A percentile compares a stretch with the other conserved stretches of the same genome.
These are phyloP conservation scores for Bradypodion pumilum DNA, from an alignment of 2,797 vertebrate genomes.

Conservation along the genomic window DNA sequence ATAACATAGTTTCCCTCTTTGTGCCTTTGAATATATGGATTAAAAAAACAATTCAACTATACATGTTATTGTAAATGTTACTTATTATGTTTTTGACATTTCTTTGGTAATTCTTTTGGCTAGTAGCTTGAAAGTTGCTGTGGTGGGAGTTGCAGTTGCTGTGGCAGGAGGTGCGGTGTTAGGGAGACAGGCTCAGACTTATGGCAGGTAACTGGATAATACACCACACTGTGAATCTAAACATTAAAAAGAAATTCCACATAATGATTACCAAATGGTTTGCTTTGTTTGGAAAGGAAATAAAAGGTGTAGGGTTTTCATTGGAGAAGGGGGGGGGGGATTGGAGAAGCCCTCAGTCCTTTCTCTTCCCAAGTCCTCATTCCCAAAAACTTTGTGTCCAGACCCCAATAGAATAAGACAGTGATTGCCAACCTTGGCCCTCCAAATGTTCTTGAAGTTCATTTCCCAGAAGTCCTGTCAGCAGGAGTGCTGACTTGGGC, in stretches of 20 bases:
- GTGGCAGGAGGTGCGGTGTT: background rate
- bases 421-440: too few relatives aligned
- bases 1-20: background rate
- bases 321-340: background rate
- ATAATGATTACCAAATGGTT: background rate
- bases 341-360: background rate
- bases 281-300: background rate
- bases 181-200: background rate
- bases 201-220: background rate
- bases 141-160: background rate
- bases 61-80: background rate
- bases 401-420: too few relatives aligned
- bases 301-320: background rate
- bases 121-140: background rate
- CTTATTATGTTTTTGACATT: background rate
- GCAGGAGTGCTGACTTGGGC: too few relatives aligned
- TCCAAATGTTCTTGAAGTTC: too few relatives aligned
- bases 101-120: background rate
- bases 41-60: background rate
- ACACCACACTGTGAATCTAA: background rate
- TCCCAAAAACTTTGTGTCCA: too few relatives aligned
- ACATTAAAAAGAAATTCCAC: background rate
- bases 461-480: too few relatives aligned
- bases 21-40: background rate
- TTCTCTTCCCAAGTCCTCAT: background rate